Conservation (phyloP, 2,888 invertebrate genomes). For the Troides oblongomaculatus region DNA sequence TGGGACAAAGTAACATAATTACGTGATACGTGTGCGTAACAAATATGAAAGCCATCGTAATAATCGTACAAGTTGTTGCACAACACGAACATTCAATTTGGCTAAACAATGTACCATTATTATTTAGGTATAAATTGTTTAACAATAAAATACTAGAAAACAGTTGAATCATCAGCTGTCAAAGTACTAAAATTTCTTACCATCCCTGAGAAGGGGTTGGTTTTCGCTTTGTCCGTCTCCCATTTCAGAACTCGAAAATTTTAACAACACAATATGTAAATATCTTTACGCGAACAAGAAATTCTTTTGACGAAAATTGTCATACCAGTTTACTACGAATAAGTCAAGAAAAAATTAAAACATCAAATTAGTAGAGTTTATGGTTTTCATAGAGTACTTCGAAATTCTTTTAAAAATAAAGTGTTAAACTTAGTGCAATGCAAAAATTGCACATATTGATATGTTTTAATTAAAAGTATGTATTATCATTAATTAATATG, state of each 20-base stretch:
- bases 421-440: too few species aligned
- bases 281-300: slow-evolving; percentile 36
- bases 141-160: slow-evolving; percentile 61
- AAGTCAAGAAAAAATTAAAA: slow-evolving; percentile 26
- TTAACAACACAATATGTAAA: slow-evolving; percentile 44
- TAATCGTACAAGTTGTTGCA: slow-evolving; percentile 49
- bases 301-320: slow-evolving; percentile 36
- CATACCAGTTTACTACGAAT: slow-evolving; percentile 33
- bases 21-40: slow-evolving; percentile 38
- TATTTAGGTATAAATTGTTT: slow-evolving; percentile 53
- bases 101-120: slow-evolving; percentile 35
- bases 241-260: slow-evolving; percentile 60
- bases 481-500: too few species aligned
- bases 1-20: slow-evolving; percentile 40
- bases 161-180: slow-evolving; percentile 75
- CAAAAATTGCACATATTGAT: neutral
- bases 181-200: slow-evolving; percentile 55
- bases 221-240: slow-evolving; percentile 84
- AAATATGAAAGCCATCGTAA: slow-evolving; percentile 47
- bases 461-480: neutral
- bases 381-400: slow-evolving; percentile 21
- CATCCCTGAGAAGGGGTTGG: slow-evolving; percentile 79
- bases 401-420: too few species aligned
- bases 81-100: slow-evolving; percentile 42
- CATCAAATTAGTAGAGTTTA: slow-evolving; percentile 17